Percentiles rank a stretch among this genome's conserved stretches.
Conservation (phyloP, 1,140 invertebrate species). For the Drosophila littoralis region DNA sequence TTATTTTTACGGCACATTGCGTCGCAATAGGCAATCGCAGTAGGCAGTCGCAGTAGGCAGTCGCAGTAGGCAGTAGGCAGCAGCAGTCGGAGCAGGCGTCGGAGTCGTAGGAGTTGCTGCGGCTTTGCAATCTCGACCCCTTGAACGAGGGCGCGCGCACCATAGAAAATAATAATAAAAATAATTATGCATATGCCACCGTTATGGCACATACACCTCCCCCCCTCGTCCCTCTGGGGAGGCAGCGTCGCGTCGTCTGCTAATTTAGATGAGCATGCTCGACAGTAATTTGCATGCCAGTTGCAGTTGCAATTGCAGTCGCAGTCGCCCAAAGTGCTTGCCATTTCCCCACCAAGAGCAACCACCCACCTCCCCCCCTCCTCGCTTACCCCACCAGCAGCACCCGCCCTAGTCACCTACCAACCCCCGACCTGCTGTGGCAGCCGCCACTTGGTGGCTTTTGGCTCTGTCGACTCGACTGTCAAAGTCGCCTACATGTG, state of each 20-base stretch:
- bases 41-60: constrained; percentile 1
- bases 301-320: constrained; percentile 68
- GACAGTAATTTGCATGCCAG: constrained; percentile 81
- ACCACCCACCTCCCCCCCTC: constrained; percentile 24
- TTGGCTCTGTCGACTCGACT: constrained; percentile 26
- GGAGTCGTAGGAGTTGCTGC: constrained; percentile 7
- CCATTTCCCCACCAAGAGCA: constrained; percentile 49
- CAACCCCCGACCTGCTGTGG: not conserved
- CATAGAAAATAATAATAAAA: constrained; percentile 80
- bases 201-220: constrained; percentile 10
- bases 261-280: constrained; percentile 81
- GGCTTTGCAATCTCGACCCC: constrained; percentile 59
- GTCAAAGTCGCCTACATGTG: constrained; percentile 73
- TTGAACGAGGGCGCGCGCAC: constrained; percentile 19
- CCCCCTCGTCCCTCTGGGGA: too few relatives aligned
- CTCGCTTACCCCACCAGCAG: not conserved
- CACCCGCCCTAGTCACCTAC: not conserved
- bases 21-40: constrained; percentile 40
- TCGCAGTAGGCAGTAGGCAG: constrained; percentile 6
- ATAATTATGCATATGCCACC: constrained; percentile 82
- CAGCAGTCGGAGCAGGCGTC: not conserved
- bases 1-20: constrained; percentile 82
- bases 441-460: constrained; percentile 13
- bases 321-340: constrained; percentile 19
- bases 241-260: constrained; percentile 38